A percentile compares a stretch with the other conserved stretches of the same genome.
phyloP scores from a whole-genome alignment of 2,888 invertebrate genomes.

The Slavum lentiscoides region DNA sequence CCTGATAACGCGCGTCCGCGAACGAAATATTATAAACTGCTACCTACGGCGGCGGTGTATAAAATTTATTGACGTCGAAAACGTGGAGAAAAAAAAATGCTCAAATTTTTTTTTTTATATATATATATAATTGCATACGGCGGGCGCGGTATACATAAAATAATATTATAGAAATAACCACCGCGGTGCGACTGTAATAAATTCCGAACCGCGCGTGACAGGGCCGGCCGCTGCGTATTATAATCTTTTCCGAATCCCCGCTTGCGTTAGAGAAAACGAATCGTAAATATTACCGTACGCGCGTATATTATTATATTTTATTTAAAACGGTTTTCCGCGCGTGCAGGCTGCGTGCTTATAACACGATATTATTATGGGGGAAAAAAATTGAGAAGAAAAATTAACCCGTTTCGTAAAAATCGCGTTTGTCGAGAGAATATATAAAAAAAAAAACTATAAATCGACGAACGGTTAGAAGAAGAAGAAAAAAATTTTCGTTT shows the following conservation, averaged over 20 bases:
- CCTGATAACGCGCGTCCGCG: too few relatives aligned
- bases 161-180: too few relatives aligned
- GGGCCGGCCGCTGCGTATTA: slow-evolving; percentile 15
- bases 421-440: not conserved
- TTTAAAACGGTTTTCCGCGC: not conserved
- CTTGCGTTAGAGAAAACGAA: not conserved
- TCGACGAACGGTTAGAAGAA: slow-evolving; percentile 40
- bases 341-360: not conserved
- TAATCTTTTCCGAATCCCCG: slow-evolving; percentile 40
- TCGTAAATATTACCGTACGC: not conserved
- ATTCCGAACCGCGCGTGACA: slow-evolving; percentile 36
- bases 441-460: slow-evolving; percentile 33
- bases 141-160: too few relatives aligned
- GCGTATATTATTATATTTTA: not conserved
- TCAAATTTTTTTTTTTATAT: not conserved
- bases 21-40: too few relatives aligned
- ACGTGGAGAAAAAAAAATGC: slow-evolving; percentile 11
- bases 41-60: not conserved
- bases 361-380: too few relatives aligned
- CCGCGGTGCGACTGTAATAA: slow-evolving; percentile 40
- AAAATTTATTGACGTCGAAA: slow-evolving; percentile 25
- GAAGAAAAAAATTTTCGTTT: slow-evolving; percentile 39
- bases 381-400: slow-evolving; percentile 5
- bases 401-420: slow-evolving; percentile 23
- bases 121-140: too few relatives aligned